Conservation (phyloP, 2,113 vertebrate species). For the Rousettus leschenaultii region DNA sequence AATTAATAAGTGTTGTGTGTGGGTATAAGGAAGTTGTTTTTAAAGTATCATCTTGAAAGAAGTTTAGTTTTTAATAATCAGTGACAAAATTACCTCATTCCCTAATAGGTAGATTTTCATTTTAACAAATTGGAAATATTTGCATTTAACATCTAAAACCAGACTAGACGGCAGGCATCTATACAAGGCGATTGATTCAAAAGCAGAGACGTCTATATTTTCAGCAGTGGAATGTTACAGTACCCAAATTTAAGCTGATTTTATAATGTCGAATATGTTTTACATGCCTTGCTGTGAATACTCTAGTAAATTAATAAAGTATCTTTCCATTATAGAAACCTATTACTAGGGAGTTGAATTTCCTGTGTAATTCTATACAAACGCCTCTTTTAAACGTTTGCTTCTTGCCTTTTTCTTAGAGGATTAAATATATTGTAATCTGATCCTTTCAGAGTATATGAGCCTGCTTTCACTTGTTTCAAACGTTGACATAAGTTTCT, state of each 20-base stretch:
- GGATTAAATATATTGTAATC: neutral
- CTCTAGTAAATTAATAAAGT: neutral
- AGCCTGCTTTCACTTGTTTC: neutral
- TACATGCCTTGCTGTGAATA: neutral
- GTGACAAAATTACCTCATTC: neutral
- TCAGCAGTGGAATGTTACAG: neutral
- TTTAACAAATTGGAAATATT: constrained; percentile 1
- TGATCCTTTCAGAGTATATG: neutral
- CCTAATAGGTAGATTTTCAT: neutral
- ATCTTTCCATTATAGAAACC: neutral
- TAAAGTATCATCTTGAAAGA: neutral
- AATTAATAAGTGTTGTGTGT: neutral
- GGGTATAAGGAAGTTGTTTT: neutral
- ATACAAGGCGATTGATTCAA: neutral
- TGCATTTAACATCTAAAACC: neutral
- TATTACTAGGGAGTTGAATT: neutral
- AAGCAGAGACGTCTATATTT: neutral
- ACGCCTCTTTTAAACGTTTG: neutral
- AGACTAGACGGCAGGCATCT: neutral
- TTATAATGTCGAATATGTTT: neutral
- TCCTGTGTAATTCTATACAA: neutral
- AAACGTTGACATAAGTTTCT: neutral
- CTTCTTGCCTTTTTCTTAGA: neutral
- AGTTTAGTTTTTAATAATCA: constrained; percentile 20
- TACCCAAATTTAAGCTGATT: neutral